Conservation (phyloP, 1,140 invertebrate species). For the Anastatus disparis region DNA sequence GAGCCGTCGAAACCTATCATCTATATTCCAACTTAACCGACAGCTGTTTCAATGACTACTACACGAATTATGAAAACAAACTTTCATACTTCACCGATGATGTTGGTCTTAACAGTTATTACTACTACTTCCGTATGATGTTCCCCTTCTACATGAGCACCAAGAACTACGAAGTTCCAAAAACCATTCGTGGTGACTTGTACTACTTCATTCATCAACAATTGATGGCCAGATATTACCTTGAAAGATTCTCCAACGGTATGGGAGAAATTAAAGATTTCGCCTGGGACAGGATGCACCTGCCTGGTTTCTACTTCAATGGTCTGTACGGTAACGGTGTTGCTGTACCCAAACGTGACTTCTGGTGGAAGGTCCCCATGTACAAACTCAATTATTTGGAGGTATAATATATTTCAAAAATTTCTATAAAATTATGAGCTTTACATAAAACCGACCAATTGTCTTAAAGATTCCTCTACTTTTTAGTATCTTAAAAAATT, state of each 20-base stretch:
- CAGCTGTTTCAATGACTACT: slow-evolving; percentile 44
- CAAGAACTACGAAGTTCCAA: slow-evolving; percentile 66
- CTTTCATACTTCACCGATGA: slow-evolving; percentile 80
- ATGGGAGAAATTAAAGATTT: slow-evolving; percentile 71
- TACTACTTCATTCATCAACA: slow-evolving; percentile 72
- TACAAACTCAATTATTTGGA: slow-evolving; percentile 50
- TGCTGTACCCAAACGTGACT: slow-evolving; percentile 69
- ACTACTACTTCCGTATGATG: slow-evolving; percentile 75
- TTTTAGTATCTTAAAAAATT: slow-evolving; percentile 17
- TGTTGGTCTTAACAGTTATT: slow-evolving; percentile 74
- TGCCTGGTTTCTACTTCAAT: slow-evolving; percentile 74
- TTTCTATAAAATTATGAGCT: too few relatives aligned
- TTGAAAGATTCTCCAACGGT: slow-evolving; percentile 74
- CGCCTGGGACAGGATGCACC: slow-evolving; percentile 67
- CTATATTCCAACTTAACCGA: slow-evolving; percentile 58
- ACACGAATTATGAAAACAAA: slow-evolving; percentile 70
- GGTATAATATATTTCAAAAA: neutral
- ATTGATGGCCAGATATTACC: slow-evolving; percentile 72
- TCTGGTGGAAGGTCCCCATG: slow-evolving; percentile 50
- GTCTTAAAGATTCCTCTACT: too few relatives aligned
- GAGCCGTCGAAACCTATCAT: slow-evolving; percentile 50
- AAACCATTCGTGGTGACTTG: slow-evolving; percentile 70
- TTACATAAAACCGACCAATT: too few relatives aligned
- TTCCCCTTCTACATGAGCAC: slow-evolving; percentile 75
- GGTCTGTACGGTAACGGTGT: slow-evolving; percentile 74